Conservation (phyloP, 2,888 invertebrate genomes). For the Tenthredo mesomela region DNA sequence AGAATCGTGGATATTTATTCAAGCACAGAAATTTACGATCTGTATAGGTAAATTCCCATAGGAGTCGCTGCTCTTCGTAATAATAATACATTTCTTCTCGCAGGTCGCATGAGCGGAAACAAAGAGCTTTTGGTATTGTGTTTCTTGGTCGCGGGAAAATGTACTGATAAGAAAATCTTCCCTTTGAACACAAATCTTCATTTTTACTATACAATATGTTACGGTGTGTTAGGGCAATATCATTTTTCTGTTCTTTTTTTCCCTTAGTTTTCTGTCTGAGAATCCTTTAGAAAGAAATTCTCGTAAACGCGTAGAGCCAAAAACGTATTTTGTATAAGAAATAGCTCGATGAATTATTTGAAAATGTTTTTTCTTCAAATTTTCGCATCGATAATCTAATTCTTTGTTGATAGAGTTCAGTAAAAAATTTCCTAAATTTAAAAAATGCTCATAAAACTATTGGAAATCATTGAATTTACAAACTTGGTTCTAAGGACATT, state of each 20-base stretch:
- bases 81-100: background rate
- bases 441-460: too few relatives aligned
- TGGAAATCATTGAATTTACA: background rate
- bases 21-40: background rate
- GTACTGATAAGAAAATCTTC: background rate
- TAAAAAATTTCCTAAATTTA: too few relatives aligned
- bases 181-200: constrained; percentile 1
- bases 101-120: background rate
- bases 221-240: background rate
- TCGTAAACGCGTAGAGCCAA: background rate
- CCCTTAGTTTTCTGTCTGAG: background rate
- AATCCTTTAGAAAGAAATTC: background rate
- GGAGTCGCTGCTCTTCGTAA: background rate
- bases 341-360: too few relatives aligned
- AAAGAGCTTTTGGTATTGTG: too few relatives aligned
- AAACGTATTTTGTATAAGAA: background rate
- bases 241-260: background rate
- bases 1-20: background rate
- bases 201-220: background rate
- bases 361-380: too few relatives aligned
- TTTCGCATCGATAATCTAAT: too few relatives aligned
- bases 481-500: background rate
- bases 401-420: too few relatives aligned
- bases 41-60: background rate
- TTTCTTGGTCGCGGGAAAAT: background rate